Evolutionary conservation across 2,113 vertebrate species (phyloP), one percentile per base, ranked within the genome.

Genomic region (Indicator maculatus): DNA sequence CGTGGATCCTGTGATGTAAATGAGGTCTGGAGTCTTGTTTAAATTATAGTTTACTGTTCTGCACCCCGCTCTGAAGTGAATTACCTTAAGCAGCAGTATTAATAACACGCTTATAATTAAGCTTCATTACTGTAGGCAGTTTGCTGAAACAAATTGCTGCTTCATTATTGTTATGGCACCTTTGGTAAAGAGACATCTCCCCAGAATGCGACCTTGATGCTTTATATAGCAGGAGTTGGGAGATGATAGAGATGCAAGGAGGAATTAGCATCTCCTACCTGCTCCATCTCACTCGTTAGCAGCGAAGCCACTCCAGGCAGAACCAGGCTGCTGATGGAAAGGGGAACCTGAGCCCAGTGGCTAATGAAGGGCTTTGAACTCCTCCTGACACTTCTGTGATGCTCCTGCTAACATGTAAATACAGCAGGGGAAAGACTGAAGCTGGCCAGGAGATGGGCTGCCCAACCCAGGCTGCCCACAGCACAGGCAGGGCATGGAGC

Each of bases 111-210:
- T 98, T 98, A 98, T 98, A 98, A 98, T 98, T 98, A 98, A 98
- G 98, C 98, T 98, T 98, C 98, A 98, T 98, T 98, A 98, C 98
- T 98, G 98, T 97, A 98, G 98, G 98, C 98, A 98, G 98, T 98
- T 98, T 98, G 98, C 98, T 98, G 98, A 98, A 98, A 98, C 98
- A 98, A 98, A 98, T 98, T 98, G 98, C 98, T 98, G 95, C 97
- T 98, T 98, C 98, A 98, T 98, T 98, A 98, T 98, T 98, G 98
- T 98, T 98, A 98, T 97, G 98, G 98, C 98, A 98, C 98, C 98
- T 98, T 98, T 98, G 98, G 98, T 98, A 98, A 98, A 98, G 98
- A 98, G 98, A 97, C 97, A 97, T 98, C 97, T 97, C 98, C 98
- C 98, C 97, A 97, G 97, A 98, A 98, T 97, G 97, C 97, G 97